Evolutionary conservation across 2,888 invertebrate genomes (phyloP).

Genomic region (Chorisops tibialis): DNA sequence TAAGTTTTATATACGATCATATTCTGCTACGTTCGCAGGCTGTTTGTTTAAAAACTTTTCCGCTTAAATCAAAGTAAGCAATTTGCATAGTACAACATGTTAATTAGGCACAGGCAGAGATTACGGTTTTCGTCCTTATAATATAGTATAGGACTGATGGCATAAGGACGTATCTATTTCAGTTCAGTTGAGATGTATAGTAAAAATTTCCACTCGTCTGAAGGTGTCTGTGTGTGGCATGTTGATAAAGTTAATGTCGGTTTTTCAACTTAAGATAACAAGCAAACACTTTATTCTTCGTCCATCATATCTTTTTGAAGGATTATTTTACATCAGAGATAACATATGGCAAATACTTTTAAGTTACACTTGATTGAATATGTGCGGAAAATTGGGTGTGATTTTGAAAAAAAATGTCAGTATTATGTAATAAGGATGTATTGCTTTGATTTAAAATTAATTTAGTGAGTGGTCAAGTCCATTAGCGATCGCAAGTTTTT

Average conservation of each 20-base stretch:
- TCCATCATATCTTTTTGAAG: conserved; percentile 1
- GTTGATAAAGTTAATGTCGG: conserved; percentile 21
- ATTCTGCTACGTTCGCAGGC: conserved; percentile 4
- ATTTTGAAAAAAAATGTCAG: no score
- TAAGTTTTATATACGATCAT: conserved; percentile 5
- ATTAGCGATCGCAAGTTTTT: no score
- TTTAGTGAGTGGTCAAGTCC: no score
- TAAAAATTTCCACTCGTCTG: no score
- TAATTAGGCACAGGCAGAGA: conserved; percentile 29
- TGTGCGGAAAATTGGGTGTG: no score
- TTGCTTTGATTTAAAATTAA: no score
- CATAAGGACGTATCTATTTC: no score
- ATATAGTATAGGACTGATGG: no score
- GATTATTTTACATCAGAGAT: conserved; percentile 18
- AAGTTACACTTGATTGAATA: conserved; percentile 20
- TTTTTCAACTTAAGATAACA: conserved; percentile 26
- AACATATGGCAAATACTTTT: no score
- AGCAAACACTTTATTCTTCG: not conserved
- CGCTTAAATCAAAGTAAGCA: conserved; percentile 34
- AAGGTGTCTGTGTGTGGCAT: conserved; percentile 6
- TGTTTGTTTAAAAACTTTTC: conserved; percentile 32
- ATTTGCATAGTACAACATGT: conserved; percentile 34
- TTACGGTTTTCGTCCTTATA: conserved; percentile 7
- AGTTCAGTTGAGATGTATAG: no score
- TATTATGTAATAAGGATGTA: no score